phyloP scores from a whole-genome alignment of 2,797 vertebrate genomes.

The Botia kubotai region DNA sequence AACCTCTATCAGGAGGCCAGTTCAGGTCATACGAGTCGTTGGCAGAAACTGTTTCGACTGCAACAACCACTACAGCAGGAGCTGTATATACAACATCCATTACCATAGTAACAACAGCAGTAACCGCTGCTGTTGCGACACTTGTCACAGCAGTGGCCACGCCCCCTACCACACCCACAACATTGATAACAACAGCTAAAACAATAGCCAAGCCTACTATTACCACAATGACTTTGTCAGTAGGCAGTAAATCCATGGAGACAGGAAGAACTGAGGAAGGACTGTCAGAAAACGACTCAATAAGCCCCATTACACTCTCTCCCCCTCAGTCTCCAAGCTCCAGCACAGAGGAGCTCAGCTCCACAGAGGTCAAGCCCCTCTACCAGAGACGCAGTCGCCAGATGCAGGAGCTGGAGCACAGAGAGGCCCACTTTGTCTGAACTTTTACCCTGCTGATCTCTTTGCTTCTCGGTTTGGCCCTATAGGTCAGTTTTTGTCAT shows the following conservation, averaged over 20 bases:
- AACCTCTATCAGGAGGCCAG: conserved; percentile 78
- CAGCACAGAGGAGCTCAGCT: conserved; percentile 77
- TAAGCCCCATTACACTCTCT: conserved; percentile 64
- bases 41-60: neutral
- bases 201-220: neutral
- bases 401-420: conserved; percentile 88
- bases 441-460: neutral
- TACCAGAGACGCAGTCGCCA: conserved; percentile 89
- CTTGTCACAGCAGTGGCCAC: conserved; percentile 34
- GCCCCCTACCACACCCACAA: conserved; percentile 32
- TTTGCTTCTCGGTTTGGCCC: neutral
- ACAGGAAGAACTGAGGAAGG: conserved; percentile 5
- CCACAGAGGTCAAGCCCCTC: conserved; percentile 77
- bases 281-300: conserved; percentile 62
- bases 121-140: conserved; percentile 3
- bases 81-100: conserved; percentile 28
- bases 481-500: neutral
- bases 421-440: conserved; percentile 95
- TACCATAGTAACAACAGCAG: conserved; percentile 18
- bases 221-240: conserved; percentile 10
- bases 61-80: conserved; percentile 11
- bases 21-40: conserved; percentile 62
- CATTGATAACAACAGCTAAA: conserved; percentile 1
- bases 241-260: conserved; percentile 48
- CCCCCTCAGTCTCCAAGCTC: conserved; percentile 74